Conservation (phyloP, 2,888 invertebrate species). For the Laothoe populi region DNA sequence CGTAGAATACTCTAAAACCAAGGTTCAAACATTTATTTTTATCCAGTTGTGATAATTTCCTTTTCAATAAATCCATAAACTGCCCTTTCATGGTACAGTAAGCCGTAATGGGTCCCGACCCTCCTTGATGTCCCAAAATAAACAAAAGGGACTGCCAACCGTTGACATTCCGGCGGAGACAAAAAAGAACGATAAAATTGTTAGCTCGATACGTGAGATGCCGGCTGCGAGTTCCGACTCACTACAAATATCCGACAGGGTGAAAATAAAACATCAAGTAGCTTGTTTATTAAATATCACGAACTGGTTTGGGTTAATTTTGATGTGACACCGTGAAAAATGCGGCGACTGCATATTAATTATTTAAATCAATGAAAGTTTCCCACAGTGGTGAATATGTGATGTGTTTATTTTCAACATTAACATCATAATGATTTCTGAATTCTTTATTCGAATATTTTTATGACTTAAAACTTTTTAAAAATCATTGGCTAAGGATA, state of each 20-base stretch:
- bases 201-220: conserved; percentile 40
- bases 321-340: neutral
- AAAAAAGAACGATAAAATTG: conserved; percentile 46
- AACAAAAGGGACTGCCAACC: conserved; percentile 59
- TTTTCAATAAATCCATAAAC: conserved; percentile 47
- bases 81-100: conserved; percentile 47
- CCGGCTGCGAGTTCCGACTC: neutral
- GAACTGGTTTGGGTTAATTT: conserved; percentile 7
- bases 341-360: neutral
- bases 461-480: no score
- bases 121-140: conserved; percentile 61
- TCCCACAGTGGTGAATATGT: neutral
- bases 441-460: no score
- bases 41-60: conserved; percentile 40
- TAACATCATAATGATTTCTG: no score
- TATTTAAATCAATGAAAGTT: conserved; percentile 2
- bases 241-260: conserved; percentile 6
- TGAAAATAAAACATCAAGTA: conserved; percentile 15
- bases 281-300: conserved; percentile 8
- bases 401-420: no score
- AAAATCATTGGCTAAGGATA: no score
- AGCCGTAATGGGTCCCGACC: conserved; percentile 61
- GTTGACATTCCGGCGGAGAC: conserved; percentile 35
- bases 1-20: neutral
- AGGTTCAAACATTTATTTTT: conserved; percentile 19